These are phyloP conservation scores for Dolichallabes microphthalmus DNA, from an alignment of 2,113 vertebrate species.

Conservation along the genomic window DNA sequence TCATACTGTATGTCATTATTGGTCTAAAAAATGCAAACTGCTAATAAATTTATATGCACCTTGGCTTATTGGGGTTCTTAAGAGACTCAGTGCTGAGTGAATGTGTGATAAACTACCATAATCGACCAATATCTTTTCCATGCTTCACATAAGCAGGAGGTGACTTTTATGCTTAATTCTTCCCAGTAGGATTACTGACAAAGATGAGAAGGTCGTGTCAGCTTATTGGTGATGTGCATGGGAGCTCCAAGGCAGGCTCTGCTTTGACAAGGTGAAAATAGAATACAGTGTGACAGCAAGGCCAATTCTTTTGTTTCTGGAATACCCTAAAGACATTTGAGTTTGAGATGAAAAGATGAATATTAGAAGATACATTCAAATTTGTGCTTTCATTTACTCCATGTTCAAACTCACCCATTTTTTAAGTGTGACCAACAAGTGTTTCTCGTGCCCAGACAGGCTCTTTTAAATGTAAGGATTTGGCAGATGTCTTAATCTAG, in stretches of 20 bases:
- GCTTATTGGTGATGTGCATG: slow-evolving; percentile 21
- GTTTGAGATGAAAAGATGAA: not conserved
- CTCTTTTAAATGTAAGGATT: not conserved
- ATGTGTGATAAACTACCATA: not conserved
- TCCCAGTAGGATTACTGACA: slow-evolving; percentile 24
- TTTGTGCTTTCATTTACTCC: not conserved
- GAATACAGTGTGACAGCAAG: slow-evolving; percentile 1
- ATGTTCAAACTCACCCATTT: not conserved
- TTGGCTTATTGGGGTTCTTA: not conserved
- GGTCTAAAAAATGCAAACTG: not conserved
- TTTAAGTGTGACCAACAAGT: not conserved
- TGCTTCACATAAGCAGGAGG: not conserved
- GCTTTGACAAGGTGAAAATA: slow-evolving; percentile 19
- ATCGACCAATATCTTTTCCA: not conserved
- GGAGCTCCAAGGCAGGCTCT: slow-evolving; percentile 11
- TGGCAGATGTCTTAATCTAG: too few relatives aligned
- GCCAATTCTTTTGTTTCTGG: not conserved
- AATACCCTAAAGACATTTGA: not conserved
- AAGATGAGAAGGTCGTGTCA: slow-evolving; percentile 9
- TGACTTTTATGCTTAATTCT: slow-evolving; percentile 27
- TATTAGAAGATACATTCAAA: not conserved
- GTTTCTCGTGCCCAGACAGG: not conserved
- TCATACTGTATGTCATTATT: too few relatives aligned
- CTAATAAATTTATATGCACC: not conserved
- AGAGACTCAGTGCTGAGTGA: not conserved